phyloP scores from a whole-genome alignment of 1,140 invertebrate genomes.

The Conopomorpha cramerella region DNA sequence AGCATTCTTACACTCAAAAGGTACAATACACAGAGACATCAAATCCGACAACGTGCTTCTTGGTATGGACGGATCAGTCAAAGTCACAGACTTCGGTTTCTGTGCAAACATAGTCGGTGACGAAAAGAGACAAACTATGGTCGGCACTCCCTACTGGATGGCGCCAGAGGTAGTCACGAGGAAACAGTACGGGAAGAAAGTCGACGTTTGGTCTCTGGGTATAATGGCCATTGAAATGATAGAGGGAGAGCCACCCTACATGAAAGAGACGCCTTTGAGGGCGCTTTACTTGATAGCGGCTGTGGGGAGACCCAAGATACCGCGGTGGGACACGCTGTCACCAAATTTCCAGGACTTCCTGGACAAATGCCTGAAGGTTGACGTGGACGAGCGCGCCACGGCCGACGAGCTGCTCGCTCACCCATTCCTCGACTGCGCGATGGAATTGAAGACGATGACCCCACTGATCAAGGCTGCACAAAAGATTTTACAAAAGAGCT shows the following conservation, averaged over 20 bases:
- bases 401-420: slow-evolving; percentile 86
- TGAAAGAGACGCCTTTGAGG: slow-evolving; percentile 91
- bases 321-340: slow-evolving; percentile 81
- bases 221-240: slow-evolving; percentile 99
- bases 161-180: slow-evolving; percentile 89
- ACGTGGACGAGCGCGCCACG: slow-evolving; percentile 84
- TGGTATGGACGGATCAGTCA: slow-evolving; percentile 95
- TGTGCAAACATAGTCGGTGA: slow-evolving; percentile 90
- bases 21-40: slow-evolving; percentile 92
- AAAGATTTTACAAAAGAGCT: slow-evolving; percentile 70
- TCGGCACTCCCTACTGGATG: slow-evolving; percentile 89
- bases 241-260: slow-evolving; percentile 94
- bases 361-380: slow-evolving; percentile 90
- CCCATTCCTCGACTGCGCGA: slow-evolving; percentile 85
- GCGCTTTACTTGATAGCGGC: slow-evolving; percentile 96
- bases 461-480: slow-evolving; percentile 92
- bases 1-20: slow-evolving; percentile 87
- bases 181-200: slow-evolving; percentile 86
- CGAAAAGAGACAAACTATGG: slow-evolving; percentile 96
- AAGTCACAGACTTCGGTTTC: slow-evolving; percentile 98
- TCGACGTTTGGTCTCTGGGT: slow-evolving; percentile 95
- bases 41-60: slow-evolving; percentile 96
- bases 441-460: slow-evolving; percentile 81
- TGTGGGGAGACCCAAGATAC: slow-evolving; percentile 90
- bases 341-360: slow-evolving; percentile 81